A percentile compares a stretch with the other conserved stretches of the same genome.
phyloP scores from a whole-genome alignment of 64 coral and sea anemone genomes.

The Stichodactyla mertensii region DNA sequence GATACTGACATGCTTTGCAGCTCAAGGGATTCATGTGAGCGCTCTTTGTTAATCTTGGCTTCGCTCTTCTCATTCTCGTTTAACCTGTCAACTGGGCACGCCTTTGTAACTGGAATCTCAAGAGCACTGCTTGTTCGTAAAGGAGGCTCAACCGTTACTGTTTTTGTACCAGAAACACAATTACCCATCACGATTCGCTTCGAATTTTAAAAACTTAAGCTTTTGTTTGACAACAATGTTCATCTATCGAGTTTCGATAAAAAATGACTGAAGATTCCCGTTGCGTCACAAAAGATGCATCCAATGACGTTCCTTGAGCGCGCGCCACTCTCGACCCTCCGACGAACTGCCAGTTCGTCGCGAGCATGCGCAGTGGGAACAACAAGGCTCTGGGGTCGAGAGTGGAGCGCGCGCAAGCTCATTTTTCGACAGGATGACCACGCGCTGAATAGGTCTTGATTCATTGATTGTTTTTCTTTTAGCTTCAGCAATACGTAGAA shows the following conservation, averaged over 20 bases:
- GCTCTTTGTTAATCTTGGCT: not conserved
- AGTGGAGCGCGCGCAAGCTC: no score
- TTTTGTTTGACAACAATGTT: not conserved
- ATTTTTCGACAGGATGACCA: not conserved
- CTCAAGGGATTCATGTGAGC: not conserved
- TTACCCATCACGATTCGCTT: not conserved
- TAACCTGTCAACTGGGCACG: not conserved
- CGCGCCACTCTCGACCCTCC: not conserved
- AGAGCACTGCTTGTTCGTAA: not conserved
- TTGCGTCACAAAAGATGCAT: slow-evolving; percentile 1
- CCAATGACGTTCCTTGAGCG: not conserved
- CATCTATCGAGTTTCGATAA: slow-evolving; percentile 7
- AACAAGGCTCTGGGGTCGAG: no score
- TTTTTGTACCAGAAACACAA: slow-evolving; percentile 6
- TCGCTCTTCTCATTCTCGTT: not conserved
- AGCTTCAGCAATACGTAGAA: slow-evolving; percentile 46
- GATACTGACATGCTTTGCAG: not conserved
- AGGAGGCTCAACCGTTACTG: not conserved
- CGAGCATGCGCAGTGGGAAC: no score
- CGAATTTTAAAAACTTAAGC: not conserved
- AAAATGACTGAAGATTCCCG: not conserved
- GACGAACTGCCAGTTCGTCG: no score
- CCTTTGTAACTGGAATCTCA: not conserved
- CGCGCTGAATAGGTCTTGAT: not conserved
- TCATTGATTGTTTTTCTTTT: not conserved